Conservation (phyloP, 2,888 invertebrate species). For the Cremastinae sp. region DNA sequence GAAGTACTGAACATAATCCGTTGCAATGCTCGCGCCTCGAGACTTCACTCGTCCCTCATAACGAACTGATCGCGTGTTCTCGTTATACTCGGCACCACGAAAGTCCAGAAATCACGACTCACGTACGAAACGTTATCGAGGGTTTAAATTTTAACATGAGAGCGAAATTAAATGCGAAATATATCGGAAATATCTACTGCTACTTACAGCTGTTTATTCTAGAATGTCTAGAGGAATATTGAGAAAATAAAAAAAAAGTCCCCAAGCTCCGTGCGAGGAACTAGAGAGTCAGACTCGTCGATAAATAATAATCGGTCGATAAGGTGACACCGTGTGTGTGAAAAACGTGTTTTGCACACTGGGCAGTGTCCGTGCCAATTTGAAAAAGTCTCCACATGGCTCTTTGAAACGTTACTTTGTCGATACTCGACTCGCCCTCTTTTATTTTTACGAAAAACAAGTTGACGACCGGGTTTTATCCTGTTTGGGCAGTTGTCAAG, state of each 20-base stretch:
- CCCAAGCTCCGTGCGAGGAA: background rate
- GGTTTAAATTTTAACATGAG: constrained; percentile 51
- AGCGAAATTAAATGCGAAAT: constrained; percentile 67
- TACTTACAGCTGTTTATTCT: constrained; percentile 68
- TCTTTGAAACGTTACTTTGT: background rate
- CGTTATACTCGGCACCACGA: background rate
- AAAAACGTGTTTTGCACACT: constrained; percentile 2
- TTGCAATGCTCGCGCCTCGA: constrained; percentile 42
- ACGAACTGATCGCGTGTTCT: constrained; percentile 13
- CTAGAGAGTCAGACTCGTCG: background rate
- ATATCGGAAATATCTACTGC: constrained; percentile 70
- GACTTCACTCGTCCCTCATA: constrained; percentile 47
- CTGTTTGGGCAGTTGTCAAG: too few species aligned
- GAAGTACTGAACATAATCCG: constrained; percentile 53
- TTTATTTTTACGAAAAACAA: background rate
- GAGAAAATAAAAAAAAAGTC: constrained; percentile 13
- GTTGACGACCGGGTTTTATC: too few species aligned
- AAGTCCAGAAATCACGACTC: background rate
- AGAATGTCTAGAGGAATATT: constrained; percentile 52
- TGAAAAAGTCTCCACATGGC: constrained; percentile 46
- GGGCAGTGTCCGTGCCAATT: constrained; percentile 28
- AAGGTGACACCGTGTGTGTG: constrained; percentile 19
- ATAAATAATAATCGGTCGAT: background rate
- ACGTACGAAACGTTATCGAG: background rate
- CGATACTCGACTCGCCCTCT: background rate